phyloP scores from a whole-genome alignment of 2,113 vertebrate genomes.

The Eonycteris spelaea region DNA sequence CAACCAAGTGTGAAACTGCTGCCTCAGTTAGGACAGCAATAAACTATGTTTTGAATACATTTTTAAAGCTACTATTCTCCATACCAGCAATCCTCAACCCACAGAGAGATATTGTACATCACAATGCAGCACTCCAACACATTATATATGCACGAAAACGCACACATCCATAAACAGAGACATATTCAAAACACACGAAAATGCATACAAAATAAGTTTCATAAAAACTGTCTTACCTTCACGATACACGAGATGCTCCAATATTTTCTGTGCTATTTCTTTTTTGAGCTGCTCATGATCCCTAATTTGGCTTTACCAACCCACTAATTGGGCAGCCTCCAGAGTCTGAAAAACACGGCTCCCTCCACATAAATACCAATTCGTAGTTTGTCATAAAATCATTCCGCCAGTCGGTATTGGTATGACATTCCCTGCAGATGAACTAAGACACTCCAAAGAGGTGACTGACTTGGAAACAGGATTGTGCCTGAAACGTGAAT shows the following conservation, averaged over 20 bases:
- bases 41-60: background rate
- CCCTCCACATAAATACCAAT: background rate
- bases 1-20: background rate
- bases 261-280: background rate
- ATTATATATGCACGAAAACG: background rate
- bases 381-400: background rate
- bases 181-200: background rate
- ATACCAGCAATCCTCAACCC: background rate
- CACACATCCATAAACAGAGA: background rate
- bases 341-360: background rate
- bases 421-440: background rate
- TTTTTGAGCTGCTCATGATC: background rate
- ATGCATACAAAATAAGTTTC: background rate
- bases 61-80: background rate
- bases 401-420: background rate
- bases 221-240: background rate
- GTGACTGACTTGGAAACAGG: background rate
- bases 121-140: background rate
- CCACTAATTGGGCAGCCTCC: background rate
- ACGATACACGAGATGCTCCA: background rate
- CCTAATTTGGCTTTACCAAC: background rate
- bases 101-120: background rate
- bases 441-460: background rate
- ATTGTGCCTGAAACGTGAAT: background rate
- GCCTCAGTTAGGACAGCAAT: background rate